A percentile compares a stretch with the other conserved stretches of the same genome.
Conservation (phyloP, 2,797 vertebrate species). For the Momotus momota region DNA sequence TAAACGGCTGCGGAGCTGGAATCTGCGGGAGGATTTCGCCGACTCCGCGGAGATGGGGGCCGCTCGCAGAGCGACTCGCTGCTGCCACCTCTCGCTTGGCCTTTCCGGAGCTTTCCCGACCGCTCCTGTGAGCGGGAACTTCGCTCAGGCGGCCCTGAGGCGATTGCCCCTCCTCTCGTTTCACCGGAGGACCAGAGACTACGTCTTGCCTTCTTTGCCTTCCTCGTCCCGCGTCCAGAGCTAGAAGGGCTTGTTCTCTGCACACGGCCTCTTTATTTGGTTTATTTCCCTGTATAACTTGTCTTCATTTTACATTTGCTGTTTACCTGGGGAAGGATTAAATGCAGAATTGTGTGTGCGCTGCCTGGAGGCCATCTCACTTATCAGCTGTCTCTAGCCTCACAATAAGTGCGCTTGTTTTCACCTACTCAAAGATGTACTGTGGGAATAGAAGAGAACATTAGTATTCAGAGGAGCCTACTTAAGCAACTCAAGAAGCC, state of each 20-base stretch:
- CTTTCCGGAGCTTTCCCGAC: neutral
- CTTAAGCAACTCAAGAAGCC: neutral
- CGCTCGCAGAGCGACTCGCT: constrained; percentile 65
- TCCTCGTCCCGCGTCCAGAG: accelerated
- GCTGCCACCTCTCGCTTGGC: constrained; percentile 81
- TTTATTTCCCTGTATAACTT: neutral
- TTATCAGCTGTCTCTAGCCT: neutral
- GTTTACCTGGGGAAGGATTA: neutral
- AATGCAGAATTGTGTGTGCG: neutral
- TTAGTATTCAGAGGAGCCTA: neutral
- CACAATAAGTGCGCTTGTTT: accelerated
- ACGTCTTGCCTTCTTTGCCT: accelerated
- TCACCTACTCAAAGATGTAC: neutral
- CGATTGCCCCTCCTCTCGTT: accelerated
- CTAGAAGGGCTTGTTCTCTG: neutral
- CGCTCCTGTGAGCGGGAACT: accelerated
- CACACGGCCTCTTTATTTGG: neutral
- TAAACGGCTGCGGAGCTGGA: neutral
- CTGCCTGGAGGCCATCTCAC: neutral
- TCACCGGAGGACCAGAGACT: accelerated
- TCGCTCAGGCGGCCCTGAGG: neutral
- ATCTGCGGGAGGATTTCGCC: neutral
- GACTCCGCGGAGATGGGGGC: neutral
- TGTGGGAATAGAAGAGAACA: neutral
- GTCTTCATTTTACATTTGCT: neutral